phyloP scores from a whole-genome alignment of 2,888 invertebrate genomes.

The Allolobophora icterica region DNA sequence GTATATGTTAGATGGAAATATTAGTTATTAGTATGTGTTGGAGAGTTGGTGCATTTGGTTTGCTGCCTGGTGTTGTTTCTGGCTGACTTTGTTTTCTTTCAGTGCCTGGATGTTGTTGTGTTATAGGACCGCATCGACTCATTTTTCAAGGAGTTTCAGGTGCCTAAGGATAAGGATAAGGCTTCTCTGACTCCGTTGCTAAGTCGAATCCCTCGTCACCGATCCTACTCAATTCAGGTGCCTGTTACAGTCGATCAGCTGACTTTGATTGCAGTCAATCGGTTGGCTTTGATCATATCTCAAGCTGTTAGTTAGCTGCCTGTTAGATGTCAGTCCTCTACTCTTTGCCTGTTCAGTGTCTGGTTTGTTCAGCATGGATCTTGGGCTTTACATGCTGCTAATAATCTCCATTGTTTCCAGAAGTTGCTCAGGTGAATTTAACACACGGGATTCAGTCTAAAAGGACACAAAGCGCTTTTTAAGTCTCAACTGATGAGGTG shows the following conservation, averaged over 20 bases:
- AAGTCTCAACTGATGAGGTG: not conserved
- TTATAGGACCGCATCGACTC: constrained; percentile 39
- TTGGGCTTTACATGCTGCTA: not conserved
- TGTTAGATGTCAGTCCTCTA: constrained; percentile 22
- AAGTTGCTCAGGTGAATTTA: not conserved
- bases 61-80: constrained; percentile 7
- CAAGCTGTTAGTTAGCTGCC: not conserved
- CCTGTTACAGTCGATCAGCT: constrained; percentile 26
- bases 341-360: not conserved
- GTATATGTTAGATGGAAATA: not conserved
- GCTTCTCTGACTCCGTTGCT: not conserved
- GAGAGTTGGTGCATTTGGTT: not conserved
- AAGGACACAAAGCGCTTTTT: not conserved
- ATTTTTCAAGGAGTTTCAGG: constrained; percentile 39
- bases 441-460: not conserved
- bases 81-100: not conserved
- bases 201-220: constrained; percentile 31
- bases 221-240: constrained; percentile 40
- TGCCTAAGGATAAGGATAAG: constrained; percentile 33
- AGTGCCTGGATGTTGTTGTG: constrained; percentile 4
- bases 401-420: not conserved
- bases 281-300: not conserved
- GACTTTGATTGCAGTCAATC: not conserved
- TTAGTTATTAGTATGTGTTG: not conserved
- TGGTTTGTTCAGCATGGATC: constrained; percentile 1